Percentiles rank a stretch among this genome's conserved stretches.
Evolutionary conservation across 2,113 vertebrate genomes (phyloP).

Genomic region (Gasterosteus nipponicus): DNA sequence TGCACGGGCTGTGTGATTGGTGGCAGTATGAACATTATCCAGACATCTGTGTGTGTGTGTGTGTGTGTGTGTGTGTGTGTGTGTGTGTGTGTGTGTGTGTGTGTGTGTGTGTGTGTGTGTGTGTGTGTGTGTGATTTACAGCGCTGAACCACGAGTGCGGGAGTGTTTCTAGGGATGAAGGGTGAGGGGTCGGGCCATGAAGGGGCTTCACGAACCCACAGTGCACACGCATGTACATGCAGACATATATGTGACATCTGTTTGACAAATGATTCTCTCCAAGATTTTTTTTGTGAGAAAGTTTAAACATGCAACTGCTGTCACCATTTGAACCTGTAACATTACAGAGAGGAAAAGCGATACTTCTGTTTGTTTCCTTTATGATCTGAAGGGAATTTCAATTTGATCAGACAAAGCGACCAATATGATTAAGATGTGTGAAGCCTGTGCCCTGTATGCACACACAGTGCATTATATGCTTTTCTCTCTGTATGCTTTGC

Average conservation of each 20-base stretch:
- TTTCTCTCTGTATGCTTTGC: slow-evolving; percentile 44
- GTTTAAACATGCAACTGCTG: slow-evolving; percentile 15
- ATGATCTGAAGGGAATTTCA: background rate
- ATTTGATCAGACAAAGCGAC: background rate
- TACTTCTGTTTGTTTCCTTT: background rate
- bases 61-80: slow-evolving; percentile 44
- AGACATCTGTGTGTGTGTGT: slow-evolving; percentile 67
- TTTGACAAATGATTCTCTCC: slow-evolving; percentile 33
- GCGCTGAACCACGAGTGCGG: slow-evolving; percentile 74
- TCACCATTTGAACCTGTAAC: background rate
- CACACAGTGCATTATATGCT: slow-evolving; percentile 8
- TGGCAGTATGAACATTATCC: slow-evolving; percentile 69
- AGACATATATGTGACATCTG: slow-evolving; percentile 36
- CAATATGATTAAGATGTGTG: background rate
- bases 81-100: slow-evolving; percentile 51
- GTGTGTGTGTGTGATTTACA: slow-evolving; percentile 77
- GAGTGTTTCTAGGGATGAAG: slow-evolving; percentile 76
- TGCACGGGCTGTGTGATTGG: slow-evolving; percentile 42
- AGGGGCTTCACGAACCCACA: slow-evolving; percentile 56
- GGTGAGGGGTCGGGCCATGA: slow-evolving; percentile 76
- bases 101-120: slow-evolving; percentile 61
- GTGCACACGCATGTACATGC: background rate
- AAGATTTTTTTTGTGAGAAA: background rate
- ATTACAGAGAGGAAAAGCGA: background rate
- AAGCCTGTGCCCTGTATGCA: background rate